Evolutionary conservation across 2,113 vertebrate species (phyloP), one percentile per base, ranked within the genome.

Genomic region (Galbula dea): DNA sequence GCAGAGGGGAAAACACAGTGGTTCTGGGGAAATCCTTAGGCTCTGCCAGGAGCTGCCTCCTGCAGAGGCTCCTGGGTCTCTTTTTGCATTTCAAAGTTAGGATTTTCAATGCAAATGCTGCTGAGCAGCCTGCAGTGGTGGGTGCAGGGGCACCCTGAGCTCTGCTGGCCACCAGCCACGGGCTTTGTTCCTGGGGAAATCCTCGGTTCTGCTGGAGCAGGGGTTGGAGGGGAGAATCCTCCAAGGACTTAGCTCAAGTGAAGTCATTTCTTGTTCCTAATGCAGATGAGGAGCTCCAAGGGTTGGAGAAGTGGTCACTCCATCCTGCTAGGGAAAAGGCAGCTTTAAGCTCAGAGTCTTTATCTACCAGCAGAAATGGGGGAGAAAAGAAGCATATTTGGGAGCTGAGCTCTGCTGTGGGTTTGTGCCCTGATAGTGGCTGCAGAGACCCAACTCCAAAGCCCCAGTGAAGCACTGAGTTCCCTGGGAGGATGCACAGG

Each of bases 71-170:
- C 41, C 43, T 62, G 19, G 14, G 37, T 41, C 41, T 41, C 55
- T 61, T 77, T 96, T 96, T 96, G 94, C 95, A 94, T 96, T 54
- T 92, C 94, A 94, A 91, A 95, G 84, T 37, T 29, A 67, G 55
- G 58, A 92, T 96, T 96, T 96, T 92, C 94, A 87, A 96, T 95
- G 96, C 95, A 96, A 96, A 96, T 92, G 39, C 59, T 58, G 49
- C 73, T 16, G 61, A 88, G 39, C 62, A 68, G 71, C 54, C 65
- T 32, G 63, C 55, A 5, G 0, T 19, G 41, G 49, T 0, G 24
- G 39, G 63, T 12, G 36, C 4, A 2, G 22, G 58, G 78, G 58
- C 26, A 54, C 12, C 39, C 29, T 49, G 2, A 3, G 77, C 73
- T 43, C 87, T 5, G 21, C 86, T 32, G 73, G 61, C 45, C 65